Evolutionary conservation across 2,888 invertebrate species (phyloP).

Genomic region (Meta bourneti): DNA sequence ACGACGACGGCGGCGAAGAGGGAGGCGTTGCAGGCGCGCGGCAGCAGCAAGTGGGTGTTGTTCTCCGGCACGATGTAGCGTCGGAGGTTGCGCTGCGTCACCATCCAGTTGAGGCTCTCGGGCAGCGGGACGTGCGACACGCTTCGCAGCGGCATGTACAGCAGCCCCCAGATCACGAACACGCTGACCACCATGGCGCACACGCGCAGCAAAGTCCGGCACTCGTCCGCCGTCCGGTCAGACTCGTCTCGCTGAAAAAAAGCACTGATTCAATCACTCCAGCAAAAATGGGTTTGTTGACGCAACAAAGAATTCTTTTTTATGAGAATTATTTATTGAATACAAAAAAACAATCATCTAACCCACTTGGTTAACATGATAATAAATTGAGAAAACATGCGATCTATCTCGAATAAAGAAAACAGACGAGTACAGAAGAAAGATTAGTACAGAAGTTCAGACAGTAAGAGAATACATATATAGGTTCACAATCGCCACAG

Average conservation of each 20-base stretch:
- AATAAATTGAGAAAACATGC: too few relatives aligned
- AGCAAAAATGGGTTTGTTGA: background rate
- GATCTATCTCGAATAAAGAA: too few relatives aligned
- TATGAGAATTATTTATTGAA: too few relatives aligned
- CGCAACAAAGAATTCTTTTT: background rate
- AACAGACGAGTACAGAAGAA: too few relatives aligned
- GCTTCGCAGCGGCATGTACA: conserved; percentile 59
- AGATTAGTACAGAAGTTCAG: too few relatives aligned
- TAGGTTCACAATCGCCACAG: too few relatives aligned
- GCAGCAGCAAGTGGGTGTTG: conserved; percentile 36
- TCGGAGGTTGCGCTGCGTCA: conserved; percentile 55
- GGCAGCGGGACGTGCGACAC: conserved; percentile 55
- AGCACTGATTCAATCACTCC: background rate
- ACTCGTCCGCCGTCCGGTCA: conserved; percentile 52
- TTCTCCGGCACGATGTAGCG: conserved; percentile 69
- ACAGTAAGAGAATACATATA: too few relatives aligned
- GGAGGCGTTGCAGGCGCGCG: conserved; percentile 51
- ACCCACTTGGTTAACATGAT: too few relatives aligned
- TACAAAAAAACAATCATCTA: too few relatives aligned
- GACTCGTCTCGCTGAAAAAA: conserved; percentile 60
- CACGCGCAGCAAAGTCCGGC: conserved; percentile 38
- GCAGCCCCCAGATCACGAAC: conserved; percentile 71
- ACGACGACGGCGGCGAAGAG: conserved; percentile 69
- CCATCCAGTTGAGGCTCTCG: conserved; percentile 69
- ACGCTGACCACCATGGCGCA: conserved; percentile 49